Base-by-base conservation (phyloP, 2,888 invertebrate genomes). In the Erebia epiphron region DNA sequence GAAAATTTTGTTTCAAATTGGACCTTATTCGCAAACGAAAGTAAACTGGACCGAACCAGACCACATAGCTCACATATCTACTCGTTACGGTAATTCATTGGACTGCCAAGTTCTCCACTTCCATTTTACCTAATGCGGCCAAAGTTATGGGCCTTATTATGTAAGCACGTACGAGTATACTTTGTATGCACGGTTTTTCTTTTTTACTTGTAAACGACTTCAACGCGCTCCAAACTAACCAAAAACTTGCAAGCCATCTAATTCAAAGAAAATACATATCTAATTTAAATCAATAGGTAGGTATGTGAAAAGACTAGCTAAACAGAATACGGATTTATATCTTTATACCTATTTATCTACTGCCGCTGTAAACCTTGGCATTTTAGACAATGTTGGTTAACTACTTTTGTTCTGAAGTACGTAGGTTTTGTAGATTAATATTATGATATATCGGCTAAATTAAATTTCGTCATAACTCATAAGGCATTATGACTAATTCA, bases 301-400 rank as follows among this genome's bases (percentile, higher is more conserved):
- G 50, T 56, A 57, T n/a, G 63, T 61, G 49, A 67, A 67, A 57
- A 50, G 52, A 16, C 61, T 60, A 60, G 26, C 41, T 64, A 41
- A 62, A 63, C 62, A 54, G 26, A 26, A 18, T 52, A 63, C 57
- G 60, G 26, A 26, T 35, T 52, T 16, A 70, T 67, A 60, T 69
- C 8, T 52, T 52, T 16, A 52, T 52, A 52, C 9, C 7, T 35
- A 35, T 35, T 35, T 35, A 35, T 67, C 69, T 63, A 69, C 64
- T 49, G 43, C 71, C 58, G 41, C 69, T 35, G 65, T 72, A 49
- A 71, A 46, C 73, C 73, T 73, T 73, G 72, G 58, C 73, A 72
- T 73, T 73, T 72, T 52, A 65, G 46, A 61, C 50, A 62, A 35
- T 65, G 63, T 62, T n/a, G 26, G 52, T 66, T 68, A 65, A 67